Conservation (phyloP, 2,888 invertebrate genomes). For the Julus scanicus region DNA sequence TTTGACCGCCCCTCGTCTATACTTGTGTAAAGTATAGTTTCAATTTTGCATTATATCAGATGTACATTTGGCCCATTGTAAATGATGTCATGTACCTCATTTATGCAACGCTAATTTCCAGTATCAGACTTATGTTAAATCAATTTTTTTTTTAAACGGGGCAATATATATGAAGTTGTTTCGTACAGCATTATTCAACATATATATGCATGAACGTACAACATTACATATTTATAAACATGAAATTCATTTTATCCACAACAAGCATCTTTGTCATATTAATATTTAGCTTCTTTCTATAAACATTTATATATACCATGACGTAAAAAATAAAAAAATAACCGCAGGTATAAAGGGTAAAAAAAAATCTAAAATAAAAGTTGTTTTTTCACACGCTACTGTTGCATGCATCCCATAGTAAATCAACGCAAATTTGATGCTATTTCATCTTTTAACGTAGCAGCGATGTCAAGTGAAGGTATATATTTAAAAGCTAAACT, state of each 20-base stretch:
- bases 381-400: conserved; percentile 42
- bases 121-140: not conserved
- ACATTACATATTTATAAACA: conserved; percentile 1
- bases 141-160: no score
- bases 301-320: not conserved
- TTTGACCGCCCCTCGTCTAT: no score
- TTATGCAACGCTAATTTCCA: not conserved
- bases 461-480: not conserved
- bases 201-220: not conserved
- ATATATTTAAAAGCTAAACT: not conserved
- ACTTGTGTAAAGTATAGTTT: no score
- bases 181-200: not conserved
- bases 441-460: conserved; percentile 15
- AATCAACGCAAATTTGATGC: conserved; percentile 9
- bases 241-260: not conserved
- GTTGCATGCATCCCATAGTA: conserved; percentile 39
- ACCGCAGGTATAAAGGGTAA: conserved; percentile 25
- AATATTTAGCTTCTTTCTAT: not conserved
- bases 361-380: not conserved
- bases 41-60: no score
- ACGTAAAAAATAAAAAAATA: not conserved
- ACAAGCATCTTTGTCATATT: not conserved
- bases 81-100: no score
- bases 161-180: not conserved
- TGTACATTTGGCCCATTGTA: no score